Conservation (phyloP, 2,888 invertebrate species). For the Chalcosyrphus nemorum region DNA sequence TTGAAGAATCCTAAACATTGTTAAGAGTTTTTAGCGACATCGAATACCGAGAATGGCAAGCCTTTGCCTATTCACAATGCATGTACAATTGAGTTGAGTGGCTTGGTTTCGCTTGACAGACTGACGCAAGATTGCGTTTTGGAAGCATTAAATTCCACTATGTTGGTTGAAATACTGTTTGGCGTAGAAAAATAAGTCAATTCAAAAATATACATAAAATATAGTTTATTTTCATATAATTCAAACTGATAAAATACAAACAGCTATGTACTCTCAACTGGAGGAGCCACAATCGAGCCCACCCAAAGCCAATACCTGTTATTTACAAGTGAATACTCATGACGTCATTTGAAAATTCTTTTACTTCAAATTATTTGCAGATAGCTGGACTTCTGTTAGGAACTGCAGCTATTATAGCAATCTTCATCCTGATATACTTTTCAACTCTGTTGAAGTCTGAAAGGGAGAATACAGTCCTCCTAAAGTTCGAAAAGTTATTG, state of each 20-base stretch:
- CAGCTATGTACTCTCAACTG: conserved; percentile 28
- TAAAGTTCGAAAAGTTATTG: conserved; percentile 55
- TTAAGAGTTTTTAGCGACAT: too few relatives aligned
- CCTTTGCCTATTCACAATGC: too few relatives aligned
- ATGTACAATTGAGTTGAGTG: too few relatives aligned
- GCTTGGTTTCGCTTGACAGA: too few relatives aligned
- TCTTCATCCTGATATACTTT: conserved; percentile 45
- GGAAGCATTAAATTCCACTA: too few relatives aligned
- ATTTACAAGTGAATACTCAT: conserved; percentile 13
- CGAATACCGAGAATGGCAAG: too few relatives aligned
- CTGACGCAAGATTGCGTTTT: too few relatives aligned
- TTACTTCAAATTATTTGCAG: not conserved
- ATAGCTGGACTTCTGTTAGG: conserved; percentile 44
- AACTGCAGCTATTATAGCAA: conserved; percentile 39
- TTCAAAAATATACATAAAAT: not conserved
- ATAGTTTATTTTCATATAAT: not conserved
- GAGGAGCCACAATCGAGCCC: not conserved
- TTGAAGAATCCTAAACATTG: too few relatives aligned
- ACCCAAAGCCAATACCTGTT: not conserved
- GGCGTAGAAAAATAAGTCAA: conserved; percentile 13
- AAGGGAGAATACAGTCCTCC: conserved; percentile 27
- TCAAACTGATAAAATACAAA: not conserved
- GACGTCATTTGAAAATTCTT: not conserved
- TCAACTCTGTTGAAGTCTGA: conserved; percentile 58
- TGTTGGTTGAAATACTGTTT: not conserved